Base-by-base conservation (phyloP, 2,113 vertebrate genomes). In the Antigone vipio region DNA sequence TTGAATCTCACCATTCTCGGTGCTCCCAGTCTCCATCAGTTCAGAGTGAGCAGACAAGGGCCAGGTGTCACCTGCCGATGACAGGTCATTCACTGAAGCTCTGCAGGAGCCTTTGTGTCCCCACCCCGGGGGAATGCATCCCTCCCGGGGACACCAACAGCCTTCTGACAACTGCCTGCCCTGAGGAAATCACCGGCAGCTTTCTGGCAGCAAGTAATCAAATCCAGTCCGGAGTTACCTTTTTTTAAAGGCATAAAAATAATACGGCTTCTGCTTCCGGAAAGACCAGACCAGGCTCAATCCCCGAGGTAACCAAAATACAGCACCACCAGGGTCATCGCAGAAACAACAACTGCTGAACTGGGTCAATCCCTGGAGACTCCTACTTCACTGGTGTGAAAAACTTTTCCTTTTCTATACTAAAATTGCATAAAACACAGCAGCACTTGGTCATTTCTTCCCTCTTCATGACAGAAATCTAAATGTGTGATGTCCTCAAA, bases 31-130 rank as follows among this genome's bases (percentile, higher is more conserved):
- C 42, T n/a, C 83, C 89, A 24, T 29, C 79, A 53, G 56, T 22
- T 14, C 18, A 2, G 4, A n/a, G 83, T 2, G 9, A 29, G 50
- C 55, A 82, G 40, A 11, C 30, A 12, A 79, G 83, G 64, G 64
- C 88, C 73, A 77, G 80, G 69, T 50, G 81, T 89, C 91, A 66
- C 89, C 91, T 64, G 64, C 94, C 77, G 84, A n/a, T 67, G 80
- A 35, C 74, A 79, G 76, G 85, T 76, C 83, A 69, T 8, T 40
- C 32, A 8, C 58, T 24, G 71, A 2, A 17, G 74, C 75, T 49
- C 71, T 66, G 72, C 63, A 67, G 81, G 77, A 85, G 79, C 67
- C 83, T 50, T 6, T 69, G 71, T 76, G 56, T n/a, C 59, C 91
- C 56, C 47, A 6, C 23, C 81, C 47, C 0, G 15, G 29, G 76